Evolutionary conservation across 2,888 invertebrate genomes (phyloP).

Genomic region (Allacma fusca): DNA sequence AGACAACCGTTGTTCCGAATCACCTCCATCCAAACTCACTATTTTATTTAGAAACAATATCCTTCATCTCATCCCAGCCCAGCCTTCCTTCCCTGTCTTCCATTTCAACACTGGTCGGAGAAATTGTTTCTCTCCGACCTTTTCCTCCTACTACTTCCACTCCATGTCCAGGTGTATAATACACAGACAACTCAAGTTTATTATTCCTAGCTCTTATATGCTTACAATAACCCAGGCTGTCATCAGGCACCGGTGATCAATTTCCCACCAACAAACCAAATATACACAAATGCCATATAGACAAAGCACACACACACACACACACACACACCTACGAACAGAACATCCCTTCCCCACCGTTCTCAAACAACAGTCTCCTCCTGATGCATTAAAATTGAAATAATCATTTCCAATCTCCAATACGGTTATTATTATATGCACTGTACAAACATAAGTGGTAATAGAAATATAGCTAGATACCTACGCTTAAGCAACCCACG

Average conservation of each 20-base stretch:
- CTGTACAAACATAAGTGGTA: too few relatives aligned
- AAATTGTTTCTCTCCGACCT: not conserved
- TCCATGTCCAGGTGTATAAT: conserved; percentile 11
- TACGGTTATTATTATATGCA: too few relatives aligned
- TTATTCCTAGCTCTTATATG: conserved; percentile 14
- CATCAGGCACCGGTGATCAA: conserved; percentile 48
- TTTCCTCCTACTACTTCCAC: not conserved
- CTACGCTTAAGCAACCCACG: too few relatives aligned
- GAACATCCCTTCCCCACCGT: too few relatives aligned
- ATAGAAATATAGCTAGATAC: too few relatives aligned
- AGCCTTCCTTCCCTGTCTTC: not conserved
- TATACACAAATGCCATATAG: not conserved
- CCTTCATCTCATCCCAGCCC: not conserved
- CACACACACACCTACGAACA: not conserved
- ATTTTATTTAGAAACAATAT: conserved; percentile 20
- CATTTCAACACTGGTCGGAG: not conserved
- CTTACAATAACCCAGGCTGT: conserved; percentile 38
- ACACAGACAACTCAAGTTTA: not conserved
- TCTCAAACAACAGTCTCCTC: too few relatives aligned
- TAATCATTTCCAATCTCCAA: too few relatives aligned
- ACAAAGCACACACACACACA: conserved; percentile 4
- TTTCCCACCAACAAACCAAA: conserved; percentile 41
- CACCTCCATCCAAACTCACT: not conserved
- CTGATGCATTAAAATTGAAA: too few relatives aligned
- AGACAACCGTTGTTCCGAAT: conserved; percentile 16